Evolutionary conservation across 92 coral and sea anemone species (phyloP).

Genomic region (Plumapathes pennacea): DNA sequence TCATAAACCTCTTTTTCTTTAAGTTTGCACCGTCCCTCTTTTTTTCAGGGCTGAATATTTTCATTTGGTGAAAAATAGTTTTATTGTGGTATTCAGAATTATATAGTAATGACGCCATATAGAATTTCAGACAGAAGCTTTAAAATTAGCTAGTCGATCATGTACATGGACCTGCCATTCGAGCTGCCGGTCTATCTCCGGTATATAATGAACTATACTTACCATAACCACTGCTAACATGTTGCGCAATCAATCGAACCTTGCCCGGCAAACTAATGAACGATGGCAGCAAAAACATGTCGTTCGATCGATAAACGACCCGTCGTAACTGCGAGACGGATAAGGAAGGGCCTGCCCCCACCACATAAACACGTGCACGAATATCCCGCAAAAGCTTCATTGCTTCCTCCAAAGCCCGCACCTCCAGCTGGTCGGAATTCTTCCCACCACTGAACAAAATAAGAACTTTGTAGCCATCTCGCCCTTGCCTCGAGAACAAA

Average conservation of each 20-base stretch:
- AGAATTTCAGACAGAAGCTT: too few species aligned
- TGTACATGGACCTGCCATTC: too few species aligned
- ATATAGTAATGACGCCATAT: too few species aligned
- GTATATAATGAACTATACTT: conserved; percentile 1
- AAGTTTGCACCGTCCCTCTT: too few species aligned
- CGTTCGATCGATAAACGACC: conserved; percentile 41
- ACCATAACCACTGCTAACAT: conserved; percentile 54
- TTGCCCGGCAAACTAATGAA: conserved; percentile 47
- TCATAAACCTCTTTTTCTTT: too few species aligned
- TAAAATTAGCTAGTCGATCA: too few species aligned
- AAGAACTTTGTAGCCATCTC: conserved; percentile 57
- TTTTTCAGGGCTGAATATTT: too few species aligned
- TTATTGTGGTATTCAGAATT: too few species aligned
- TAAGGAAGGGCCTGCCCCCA: conserved; percentile 58
- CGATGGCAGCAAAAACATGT: conserved; percentile 46
- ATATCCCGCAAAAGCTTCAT: conserved; percentile 37
- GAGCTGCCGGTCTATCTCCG: too few species aligned
- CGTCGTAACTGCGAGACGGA: conserved; percentile 21
- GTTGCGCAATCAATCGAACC: conserved; percentile 53
- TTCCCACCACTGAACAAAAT: conserved; percentile 51
- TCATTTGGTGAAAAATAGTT: too few species aligned
- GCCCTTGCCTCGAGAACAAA: conserved; percentile 29
- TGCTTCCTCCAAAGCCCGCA: conserved; percentile 11
- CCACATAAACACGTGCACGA: conserved; percentile 64
- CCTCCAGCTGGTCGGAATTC: not conserved